Evolutionary conservation across 1,140 invertebrate species (phyloP).

Genomic region (Drosophila ananassae): DNA sequence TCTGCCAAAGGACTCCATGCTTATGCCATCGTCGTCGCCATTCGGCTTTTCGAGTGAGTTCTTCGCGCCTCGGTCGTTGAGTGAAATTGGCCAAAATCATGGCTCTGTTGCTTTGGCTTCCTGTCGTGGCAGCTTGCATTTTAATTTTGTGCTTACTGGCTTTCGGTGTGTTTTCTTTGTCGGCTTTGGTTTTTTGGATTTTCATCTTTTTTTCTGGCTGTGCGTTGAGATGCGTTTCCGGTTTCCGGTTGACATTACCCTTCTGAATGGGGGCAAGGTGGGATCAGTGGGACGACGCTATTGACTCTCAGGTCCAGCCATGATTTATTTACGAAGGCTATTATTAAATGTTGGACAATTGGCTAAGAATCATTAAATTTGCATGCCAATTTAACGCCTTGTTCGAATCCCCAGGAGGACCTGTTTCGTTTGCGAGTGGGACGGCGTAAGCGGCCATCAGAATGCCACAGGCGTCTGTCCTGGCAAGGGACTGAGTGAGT

Average conservation of each 20-base stretch:
- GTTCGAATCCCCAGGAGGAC: constrained; percentile 1
- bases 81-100: constrained; percentile 28
- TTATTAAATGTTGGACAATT: constrained; percentile 48
- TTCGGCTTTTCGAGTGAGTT: constrained; percentile 36
- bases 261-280: constrained; percentile 5
- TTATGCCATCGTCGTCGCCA: constrained; percentile 15
- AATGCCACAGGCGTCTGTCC: constrained; percentile 43
- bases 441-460: constrained; percentile 45
- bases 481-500: constrained; percentile 5
- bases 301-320: constrained; percentile 2
- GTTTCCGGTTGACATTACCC: constrained; percentile 60
- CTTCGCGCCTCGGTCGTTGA: constrained; percentile 20
- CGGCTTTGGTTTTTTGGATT: constrained; percentile 32
- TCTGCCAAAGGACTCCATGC: constrained; percentile 38
- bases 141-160: constrained; percentile 20
- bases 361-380: constrained; percentile 60
- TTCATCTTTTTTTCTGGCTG: constrained; percentile 31
- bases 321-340: constrained; percentile 23
- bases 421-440: constrained; percentile 60
- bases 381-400: constrained; percentile 60
- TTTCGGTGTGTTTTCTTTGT: constrained; percentile 21
- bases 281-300: not conserved
- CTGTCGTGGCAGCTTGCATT: constrained; percentile 57
- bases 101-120: constrained; percentile 22
- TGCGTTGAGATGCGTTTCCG: constrained; percentile 70